Evolutionary conservation across 1,140 invertebrate species (phyloP).

Genomic region (Marisa cornuarietis): DNA sequence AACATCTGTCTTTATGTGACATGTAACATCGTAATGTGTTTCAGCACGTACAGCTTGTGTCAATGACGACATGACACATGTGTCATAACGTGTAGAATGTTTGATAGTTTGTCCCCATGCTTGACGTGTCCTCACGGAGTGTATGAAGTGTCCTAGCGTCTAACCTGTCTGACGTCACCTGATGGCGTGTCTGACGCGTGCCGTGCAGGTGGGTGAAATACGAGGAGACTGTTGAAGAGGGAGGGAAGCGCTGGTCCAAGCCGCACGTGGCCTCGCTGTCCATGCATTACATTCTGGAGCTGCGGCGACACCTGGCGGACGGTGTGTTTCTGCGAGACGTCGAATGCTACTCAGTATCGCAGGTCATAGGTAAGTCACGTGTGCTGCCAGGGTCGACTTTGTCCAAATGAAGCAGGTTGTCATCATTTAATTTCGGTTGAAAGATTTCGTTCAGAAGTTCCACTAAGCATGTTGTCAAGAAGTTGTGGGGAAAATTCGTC

Average conservation of each 20-base stretch:
- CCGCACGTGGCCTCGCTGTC: conserved; percentile 66
- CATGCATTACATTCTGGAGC: conserved; percentile 63
- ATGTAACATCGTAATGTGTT: no score
- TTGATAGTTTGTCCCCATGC: background rate
- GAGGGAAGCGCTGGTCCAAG: conserved; percentile 67
- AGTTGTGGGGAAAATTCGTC: no score
- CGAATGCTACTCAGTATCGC: conserved; percentile 50
- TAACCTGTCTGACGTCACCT: no score
- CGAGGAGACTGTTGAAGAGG: conserved; percentile 66
- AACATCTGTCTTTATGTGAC: no score
- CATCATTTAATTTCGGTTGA: no score
- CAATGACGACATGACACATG: background rate
- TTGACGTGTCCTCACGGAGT: no score
- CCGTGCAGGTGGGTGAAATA: conserved; percentile 67
- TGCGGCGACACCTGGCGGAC: conserved; percentile 55
- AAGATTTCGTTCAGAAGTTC: no score
- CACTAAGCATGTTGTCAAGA: no score
- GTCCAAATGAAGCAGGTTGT: no score
- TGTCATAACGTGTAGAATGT: background rate
- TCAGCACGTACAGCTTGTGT: no score
- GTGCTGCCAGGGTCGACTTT: background rate
- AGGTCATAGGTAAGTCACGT: conserved; percentile 45
- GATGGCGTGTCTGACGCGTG: conserved; percentile 44
- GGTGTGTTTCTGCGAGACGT: conserved; percentile 59
- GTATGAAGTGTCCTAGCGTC: background rate